A percentile compares a stretch with the other conserved stretches of the same genome.
phyloP scores from a whole-genome alignment of 2,888 invertebrate species.

The Zaprionus obscuricornis region DNA sequence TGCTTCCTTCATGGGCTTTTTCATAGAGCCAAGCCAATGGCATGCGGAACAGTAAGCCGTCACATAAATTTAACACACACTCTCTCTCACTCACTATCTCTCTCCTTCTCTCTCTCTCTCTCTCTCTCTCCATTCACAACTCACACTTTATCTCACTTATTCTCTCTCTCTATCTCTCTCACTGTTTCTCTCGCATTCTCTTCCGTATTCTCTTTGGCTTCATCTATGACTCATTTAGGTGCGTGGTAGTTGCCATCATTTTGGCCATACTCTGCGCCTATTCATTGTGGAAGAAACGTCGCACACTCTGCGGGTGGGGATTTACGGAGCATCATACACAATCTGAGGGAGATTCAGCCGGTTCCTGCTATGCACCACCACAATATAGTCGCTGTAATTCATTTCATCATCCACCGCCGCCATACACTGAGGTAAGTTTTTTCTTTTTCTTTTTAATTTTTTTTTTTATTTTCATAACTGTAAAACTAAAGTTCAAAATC shows the following conservation, averaged over 20 bases:
- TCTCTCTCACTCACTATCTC: not conserved
- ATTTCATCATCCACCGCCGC: conserved; percentile 92
- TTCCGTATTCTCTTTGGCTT: conserved; percentile 4
- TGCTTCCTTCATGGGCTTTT: conserved; percentile 59
- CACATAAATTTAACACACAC: not conserved
- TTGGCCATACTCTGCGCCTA: conserved; percentile 89
- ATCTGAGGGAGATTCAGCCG: conserved; percentile 91
- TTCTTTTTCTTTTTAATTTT: conserved; percentile 6
- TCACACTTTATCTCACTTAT: conserved; percentile 3
- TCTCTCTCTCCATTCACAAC: no score
- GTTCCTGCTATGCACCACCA: conserved; percentile 92
- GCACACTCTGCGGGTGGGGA: conserved; percentile 84
- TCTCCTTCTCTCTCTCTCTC: not conserved
- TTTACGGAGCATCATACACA: conserved; percentile 84
- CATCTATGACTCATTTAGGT: no score
- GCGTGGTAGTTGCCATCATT: conserved; percentile 88
- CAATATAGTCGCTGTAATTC: conserved; percentile 93
- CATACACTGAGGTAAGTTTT: conserved; percentile 90
- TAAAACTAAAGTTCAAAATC: no score
- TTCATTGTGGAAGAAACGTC: conserved; percentile 86
- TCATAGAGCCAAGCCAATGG: conserved; percentile 69
- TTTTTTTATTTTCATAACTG: not conserved
- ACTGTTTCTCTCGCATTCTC: not conserved
- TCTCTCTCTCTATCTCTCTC: no score
- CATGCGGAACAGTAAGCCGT: conserved; percentile 68